Evolutionary conservation across 2,797 vertebrate genomes (phyloP).

Genomic region (Heteromormyrus szaboi): DNA sequence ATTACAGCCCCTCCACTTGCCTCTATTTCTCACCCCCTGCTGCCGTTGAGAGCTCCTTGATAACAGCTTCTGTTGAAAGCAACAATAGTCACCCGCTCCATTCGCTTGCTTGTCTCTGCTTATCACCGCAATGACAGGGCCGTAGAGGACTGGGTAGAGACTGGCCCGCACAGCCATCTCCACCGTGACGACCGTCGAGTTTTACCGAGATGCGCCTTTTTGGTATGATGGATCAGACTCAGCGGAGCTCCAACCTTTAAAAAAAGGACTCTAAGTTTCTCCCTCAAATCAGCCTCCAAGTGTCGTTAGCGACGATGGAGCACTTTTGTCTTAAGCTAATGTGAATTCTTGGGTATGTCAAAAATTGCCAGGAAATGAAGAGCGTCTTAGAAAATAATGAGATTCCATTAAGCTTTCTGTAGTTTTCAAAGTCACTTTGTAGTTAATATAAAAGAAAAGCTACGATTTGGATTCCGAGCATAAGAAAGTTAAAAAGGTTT

Average conservation of each 20-base stretch:
- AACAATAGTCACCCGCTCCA: slow-evolving; percentile 13
- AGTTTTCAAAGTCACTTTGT: slow-evolving; percentile 14
- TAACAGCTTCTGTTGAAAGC: slow-evolving; percentile 21
- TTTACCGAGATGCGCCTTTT: background rate
- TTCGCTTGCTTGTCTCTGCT: slow-evolving; percentile 19
- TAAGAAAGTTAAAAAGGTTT: slow-evolving; percentile 7
- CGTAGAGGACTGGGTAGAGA: slow-evolving; percentile 24
- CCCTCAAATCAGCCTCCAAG: background rate
- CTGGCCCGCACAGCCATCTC: slow-evolving; percentile 21
- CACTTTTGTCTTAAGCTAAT: background rate
- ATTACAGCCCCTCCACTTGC: background rate
- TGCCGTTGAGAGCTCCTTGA: slow-evolving; percentile 1
- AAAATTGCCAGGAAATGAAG: background rate
- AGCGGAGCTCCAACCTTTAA: background rate
- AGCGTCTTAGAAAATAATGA: background rate
- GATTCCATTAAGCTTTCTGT: slow-evolving; percentile 16
- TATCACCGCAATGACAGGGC: slow-evolving; percentile 35
- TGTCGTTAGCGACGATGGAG: background rate
- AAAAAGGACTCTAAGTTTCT: background rate
- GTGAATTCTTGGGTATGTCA: background rate
- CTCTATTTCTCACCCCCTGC: background rate
- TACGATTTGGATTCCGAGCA: background rate
- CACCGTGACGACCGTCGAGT: slow-evolving; percentile 28
- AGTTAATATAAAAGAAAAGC: slow-evolving; percentile 5
- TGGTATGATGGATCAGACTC: background rate